Evolutionary conservation across 2,888 invertebrate species (phyloP).

Genomic region (Eumerus sabulonum): DNA sequence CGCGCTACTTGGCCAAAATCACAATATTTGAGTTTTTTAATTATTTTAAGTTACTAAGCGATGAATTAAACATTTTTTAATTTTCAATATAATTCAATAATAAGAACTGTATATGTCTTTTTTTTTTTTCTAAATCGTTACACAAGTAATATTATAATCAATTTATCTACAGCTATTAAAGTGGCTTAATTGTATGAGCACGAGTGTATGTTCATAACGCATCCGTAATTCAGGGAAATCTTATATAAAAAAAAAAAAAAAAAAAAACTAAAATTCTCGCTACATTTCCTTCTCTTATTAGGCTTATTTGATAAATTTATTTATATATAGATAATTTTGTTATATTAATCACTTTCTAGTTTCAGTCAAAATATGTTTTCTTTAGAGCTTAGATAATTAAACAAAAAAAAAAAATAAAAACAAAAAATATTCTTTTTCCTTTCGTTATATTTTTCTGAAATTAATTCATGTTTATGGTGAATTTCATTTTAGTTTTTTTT

Average conservation of each 20-base stretch:
- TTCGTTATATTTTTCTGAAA: slow-evolving; percentile 56
- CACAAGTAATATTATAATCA: no score
- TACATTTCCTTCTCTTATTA: background rate
- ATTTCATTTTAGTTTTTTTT: slow-evolving; percentile 31
- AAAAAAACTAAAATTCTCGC: slow-evolving; percentile 15
- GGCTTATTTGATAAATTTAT: slow-evolving; percentile 62
- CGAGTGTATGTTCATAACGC: no score
- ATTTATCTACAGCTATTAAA: no score
- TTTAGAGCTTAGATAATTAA: slow-evolving; percentile 66
- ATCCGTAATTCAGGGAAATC: slow-evolving; percentile 9
- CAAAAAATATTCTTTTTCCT: slow-evolving; percentile 50
- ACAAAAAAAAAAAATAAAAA: slow-evolving; percentile 65
- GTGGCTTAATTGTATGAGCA: no score
- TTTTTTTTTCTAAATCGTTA: no score
- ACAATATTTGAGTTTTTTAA: no score
- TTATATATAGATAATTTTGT: slow-evolving; percentile 66
- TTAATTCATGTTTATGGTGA: slow-evolving; percentile 51
- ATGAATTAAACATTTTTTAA: no score
- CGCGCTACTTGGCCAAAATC: no score
- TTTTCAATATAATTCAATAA: no score
- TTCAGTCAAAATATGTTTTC: slow-evolving; percentile 68
- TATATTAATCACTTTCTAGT: slow-evolving; percentile 69
- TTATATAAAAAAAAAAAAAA: no score
- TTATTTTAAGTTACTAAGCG: no score
- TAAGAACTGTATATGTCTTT: no score